Percentiles rank a stretch among this genome's conserved stretches.
phyloP scores from a whole-genome alignment of 2,888 invertebrate genomes.

The Lasioglossum zephyrum region DNA sequence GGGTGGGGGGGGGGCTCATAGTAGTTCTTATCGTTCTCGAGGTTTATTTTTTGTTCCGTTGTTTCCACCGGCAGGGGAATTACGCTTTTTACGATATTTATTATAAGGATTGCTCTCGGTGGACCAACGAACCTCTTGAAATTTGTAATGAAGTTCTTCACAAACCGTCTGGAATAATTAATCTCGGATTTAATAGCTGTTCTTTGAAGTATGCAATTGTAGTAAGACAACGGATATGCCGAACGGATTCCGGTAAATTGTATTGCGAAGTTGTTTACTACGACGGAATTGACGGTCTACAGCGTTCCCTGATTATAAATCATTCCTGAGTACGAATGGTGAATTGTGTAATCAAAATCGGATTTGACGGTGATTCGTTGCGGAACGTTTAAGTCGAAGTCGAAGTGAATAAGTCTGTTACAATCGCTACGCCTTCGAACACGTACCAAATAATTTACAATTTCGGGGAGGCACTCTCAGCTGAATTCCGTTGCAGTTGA shows the following conservation, averaged over 20 bases:
- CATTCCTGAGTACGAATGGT: background rate
- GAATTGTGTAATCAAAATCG: background rate
- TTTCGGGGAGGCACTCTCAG: no score
- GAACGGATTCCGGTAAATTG: background rate
- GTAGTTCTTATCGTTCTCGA: conserved; percentile 41
- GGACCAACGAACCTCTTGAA: background rate
- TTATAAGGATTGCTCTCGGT: background rate
- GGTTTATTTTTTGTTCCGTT: conserved; percentile 17
- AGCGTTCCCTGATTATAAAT: background rate
- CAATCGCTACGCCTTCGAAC: background rate
- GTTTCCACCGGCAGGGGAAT: conserved; percentile 18
- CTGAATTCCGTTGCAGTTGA: background rate
- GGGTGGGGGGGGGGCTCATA: background rate
- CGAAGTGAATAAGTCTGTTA: background rate
- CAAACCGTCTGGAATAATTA: background rate
- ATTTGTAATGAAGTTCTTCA: background rate
- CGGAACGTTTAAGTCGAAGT: background rate
- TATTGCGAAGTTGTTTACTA: background rate
- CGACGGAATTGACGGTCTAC: background rate
- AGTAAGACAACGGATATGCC: background rate
- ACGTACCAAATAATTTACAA: no score
- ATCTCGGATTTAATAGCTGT: background rate
- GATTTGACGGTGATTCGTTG: background rate
- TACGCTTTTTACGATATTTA: background rate
- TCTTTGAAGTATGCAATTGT: background rate